Evolutionary conservation across 1,140 invertebrate species (phyloP).

Genomic region (Bombus confusus): DNA sequence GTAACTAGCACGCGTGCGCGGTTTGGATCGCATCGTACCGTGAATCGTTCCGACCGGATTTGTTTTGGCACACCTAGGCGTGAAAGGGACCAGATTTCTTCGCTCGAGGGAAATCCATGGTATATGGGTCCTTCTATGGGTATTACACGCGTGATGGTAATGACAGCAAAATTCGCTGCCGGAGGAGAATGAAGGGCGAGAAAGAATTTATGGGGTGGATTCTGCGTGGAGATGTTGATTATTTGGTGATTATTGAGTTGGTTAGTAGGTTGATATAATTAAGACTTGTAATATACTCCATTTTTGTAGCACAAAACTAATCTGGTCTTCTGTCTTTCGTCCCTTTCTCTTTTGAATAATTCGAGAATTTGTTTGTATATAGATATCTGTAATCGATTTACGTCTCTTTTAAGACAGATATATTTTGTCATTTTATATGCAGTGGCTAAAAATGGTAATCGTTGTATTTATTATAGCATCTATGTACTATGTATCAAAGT

Average conservation of each 20-base stretch:
- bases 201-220: not conserved
- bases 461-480: too few species aligned
- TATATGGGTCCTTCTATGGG: not conserved
- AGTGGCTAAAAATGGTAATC: too few species aligned
- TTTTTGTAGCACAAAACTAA: not conserved
- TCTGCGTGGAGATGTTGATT: not conserved
- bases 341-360: not conserved
- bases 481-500: too few species aligned
- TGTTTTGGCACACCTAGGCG: constrained; percentile 45
- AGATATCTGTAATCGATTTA: too few species aligned
- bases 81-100: constrained; percentile 22
- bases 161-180: not conserved
- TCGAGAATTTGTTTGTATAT: not conserved
- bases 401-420: too few species aligned
- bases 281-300: not conserved
- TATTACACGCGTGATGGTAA: not conserved
- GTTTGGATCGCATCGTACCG: not conserved
- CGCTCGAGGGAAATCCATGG: not conserved
- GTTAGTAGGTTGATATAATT: not conserved
- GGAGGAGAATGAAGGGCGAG: not conserved
- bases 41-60: constrained; percentile 38
- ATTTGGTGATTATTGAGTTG: not conserved
- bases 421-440: too few species aligned
- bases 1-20: not conserved
- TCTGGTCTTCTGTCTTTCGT: not conserved